Evolutionary conservation across 53 echinoderm and acorn worm species (phyloP), one percentile per base, ranked within the genome.

Genomic region (Stichopus horrens): DNA sequence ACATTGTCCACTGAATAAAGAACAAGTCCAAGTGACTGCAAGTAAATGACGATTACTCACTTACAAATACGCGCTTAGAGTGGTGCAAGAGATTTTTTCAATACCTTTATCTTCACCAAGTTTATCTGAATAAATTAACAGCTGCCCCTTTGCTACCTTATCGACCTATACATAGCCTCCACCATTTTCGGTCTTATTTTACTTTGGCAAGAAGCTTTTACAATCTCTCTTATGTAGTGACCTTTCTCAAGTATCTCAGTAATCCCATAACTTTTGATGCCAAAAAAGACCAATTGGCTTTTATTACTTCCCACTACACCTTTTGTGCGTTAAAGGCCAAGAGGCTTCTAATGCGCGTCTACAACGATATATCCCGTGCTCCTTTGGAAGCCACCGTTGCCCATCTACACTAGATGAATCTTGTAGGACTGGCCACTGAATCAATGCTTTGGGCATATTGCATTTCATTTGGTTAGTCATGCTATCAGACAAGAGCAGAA

Each of bases 211-310:
- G 71, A 13, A 71, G 71, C 16, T 71, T 71, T 71, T 18, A 71
- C 21, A 71, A 71, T 71, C 16, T 16, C 58, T 19, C 10, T 53
- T 57, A 9, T 21, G 58, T 21, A 8, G 55, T 81, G 81, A 81
- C 81, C 81, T 81, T 81, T 81, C 58, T 54, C 56, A 16, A 81
- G 21, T 21, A 22, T 56, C 58, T 55, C 58, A 58, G 58, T 81
- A 81, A 81, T 81, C 58, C 81, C 55, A 81, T 81, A 81, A 81
- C 81, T 81, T 81, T 71, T 6, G 58, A 19, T 58, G 81, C 81
- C 21, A 4, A 81, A 81, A 71, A 54, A n/a, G 57, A 58, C 81
- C 81, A 81, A 81, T 55, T 81, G 81, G 81, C 56, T 81, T 81
- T 81, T 54, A 81, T 56, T 58, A 81, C 55, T 58, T 5, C 22